Conservation (phyloP, 2,113 vertebrate genomes). For the Urocolius indicus region DNA sequence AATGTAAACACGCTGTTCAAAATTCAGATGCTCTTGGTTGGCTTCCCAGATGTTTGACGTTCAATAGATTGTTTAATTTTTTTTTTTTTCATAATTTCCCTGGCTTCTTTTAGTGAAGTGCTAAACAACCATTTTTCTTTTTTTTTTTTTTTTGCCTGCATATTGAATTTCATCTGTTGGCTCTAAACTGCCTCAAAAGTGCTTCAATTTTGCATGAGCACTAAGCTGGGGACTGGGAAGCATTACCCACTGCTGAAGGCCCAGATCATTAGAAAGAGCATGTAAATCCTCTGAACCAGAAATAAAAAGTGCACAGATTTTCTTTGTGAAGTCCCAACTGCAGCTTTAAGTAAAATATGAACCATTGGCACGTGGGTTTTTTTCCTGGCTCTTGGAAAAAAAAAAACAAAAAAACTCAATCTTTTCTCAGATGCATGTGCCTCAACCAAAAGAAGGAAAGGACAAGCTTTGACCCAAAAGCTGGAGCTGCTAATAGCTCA, state of each 20-base stretch:
- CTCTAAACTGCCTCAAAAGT: slow-evolving; percentile 78
- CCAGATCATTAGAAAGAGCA: slow-evolving; percentile 82
- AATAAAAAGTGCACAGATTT: slow-evolving; percentile 82
- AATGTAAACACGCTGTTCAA: slow-evolving; percentile 56
- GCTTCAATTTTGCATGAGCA: slow-evolving; percentile 90
- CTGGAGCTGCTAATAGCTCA: background rate
- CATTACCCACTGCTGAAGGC: slow-evolving; percentile 77
- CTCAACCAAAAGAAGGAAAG: background rate
- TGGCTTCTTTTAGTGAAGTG: slow-evolving; percentile 72
- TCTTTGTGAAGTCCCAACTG: slow-evolving; percentile 73
- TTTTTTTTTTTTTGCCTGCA: slow-evolving; percentile 56
- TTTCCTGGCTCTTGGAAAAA: background rate
- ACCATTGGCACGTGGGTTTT: slow-evolving; percentile 37
- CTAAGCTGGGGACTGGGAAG: slow-evolving; percentile 84
- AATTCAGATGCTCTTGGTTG: slow-evolving; percentile 47
- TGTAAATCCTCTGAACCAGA: slow-evolving; percentile 86
- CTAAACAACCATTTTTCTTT: slow-evolving; percentile 75
- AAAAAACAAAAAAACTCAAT: background rate
- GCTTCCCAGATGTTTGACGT: slow-evolving; percentile 73
- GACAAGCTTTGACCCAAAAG: slow-evolving; percentile 12
- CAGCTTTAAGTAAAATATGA: slow-evolving; percentile 71
- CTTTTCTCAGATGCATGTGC: background rate
- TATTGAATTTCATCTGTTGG: slow-evolving; percentile 78
- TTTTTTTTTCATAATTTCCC: slow-evolving; percentile 68
- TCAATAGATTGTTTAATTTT: slow-evolving; percentile 65